Base-by-base conservation (phyloP, 2,888 invertebrate genomes). In the Scaptomyza polygonia region DNA sequence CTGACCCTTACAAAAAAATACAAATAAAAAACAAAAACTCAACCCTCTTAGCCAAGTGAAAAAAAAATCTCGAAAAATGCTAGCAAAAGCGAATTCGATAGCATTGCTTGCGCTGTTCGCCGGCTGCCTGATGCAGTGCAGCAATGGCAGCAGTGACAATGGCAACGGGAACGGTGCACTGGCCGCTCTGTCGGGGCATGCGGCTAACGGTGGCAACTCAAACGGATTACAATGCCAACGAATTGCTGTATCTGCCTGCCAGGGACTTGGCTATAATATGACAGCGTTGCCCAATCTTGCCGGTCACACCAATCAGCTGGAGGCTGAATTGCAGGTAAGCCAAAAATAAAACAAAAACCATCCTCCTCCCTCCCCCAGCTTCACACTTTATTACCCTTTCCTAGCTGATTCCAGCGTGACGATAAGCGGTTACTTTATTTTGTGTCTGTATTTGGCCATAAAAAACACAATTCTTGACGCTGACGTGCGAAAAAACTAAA, bases 211-310 rank as follows among this genome's bases (percentile, higher is more conserved):
- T n/a, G 67, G 69, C 62, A 65, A 40, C 62, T 18, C 77, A 25
- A 90, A 88, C 73, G 91, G 91, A 91, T 90, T 91, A 91, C 95
- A 95, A 90, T 97, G 97, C 92, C 96, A 97, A 92, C 93, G 94
- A 87, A 96, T 97, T 89, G 93, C 93, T 57, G 95, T 96, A 64
- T 95, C 96, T 44, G 93, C 96, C 92, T 97, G 97, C 91, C 94
- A 95, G 90, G 96, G 96, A 85, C 93, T 97, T 90, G 95, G 96
- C 79, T 97, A 97, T 92, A 97, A 97, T 92, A 94, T 95, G 92
- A 97, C 97, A 27, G 94, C 91, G 29, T 95, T 97, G 96, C 97
- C 97, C 52, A 97, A 97, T 92, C 93, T 96, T 68, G 94, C 97
- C 92, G 96, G 96, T 1, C 96, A 97, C 90, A 93, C 93, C 68